Conservation (phyloP, 1,140 invertebrate species). For the Sipha flava region DNA sequence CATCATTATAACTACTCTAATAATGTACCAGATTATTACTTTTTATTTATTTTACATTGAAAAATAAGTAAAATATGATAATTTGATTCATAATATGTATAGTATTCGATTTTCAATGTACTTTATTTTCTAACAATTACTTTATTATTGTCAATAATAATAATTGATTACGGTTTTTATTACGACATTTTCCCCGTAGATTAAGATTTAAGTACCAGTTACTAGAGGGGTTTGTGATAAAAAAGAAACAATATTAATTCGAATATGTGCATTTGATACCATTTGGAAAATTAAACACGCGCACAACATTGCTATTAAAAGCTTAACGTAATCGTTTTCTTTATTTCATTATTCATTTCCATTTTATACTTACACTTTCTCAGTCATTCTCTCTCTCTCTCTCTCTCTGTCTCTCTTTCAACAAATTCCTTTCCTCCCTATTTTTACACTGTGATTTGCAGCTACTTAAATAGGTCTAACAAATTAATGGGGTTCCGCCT, state of each 20-base stretch:
- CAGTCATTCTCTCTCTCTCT: too few relatives aligned
- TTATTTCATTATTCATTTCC: constrained; percentile 24
- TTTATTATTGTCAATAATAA: neutral
- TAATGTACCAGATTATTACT: too few relatives aligned
- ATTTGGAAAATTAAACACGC: constrained; percentile 30
- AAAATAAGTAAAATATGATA: neutral
- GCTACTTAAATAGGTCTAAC: constrained; percentile 14
- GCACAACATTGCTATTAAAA: constrained; percentile 19
- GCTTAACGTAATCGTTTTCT: constrained; percentile 26
- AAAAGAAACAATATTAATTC: neutral
- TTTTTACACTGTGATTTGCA: constrained; percentile 18
- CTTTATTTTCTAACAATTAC: neutral
- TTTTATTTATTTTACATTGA: too few relatives aligned
- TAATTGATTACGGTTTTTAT: constrained; percentile 8
- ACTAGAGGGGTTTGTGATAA: neutral
- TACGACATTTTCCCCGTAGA: neutral
- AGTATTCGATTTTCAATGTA: neutral
- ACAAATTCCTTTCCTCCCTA: neutral
- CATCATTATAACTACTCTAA: too few relatives aligned
- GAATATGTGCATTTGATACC: constrained; percentile 28
- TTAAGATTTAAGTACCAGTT: constrained; percentile 3
- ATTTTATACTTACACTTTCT: too few relatives aligned
- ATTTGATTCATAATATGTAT: neutral
- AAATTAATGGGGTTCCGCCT: constrained; percentile 7
- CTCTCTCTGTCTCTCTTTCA: neutral